Conservation (phyloP, 1,140 invertebrate species). For the Chionoecetes opilio region DNA sequence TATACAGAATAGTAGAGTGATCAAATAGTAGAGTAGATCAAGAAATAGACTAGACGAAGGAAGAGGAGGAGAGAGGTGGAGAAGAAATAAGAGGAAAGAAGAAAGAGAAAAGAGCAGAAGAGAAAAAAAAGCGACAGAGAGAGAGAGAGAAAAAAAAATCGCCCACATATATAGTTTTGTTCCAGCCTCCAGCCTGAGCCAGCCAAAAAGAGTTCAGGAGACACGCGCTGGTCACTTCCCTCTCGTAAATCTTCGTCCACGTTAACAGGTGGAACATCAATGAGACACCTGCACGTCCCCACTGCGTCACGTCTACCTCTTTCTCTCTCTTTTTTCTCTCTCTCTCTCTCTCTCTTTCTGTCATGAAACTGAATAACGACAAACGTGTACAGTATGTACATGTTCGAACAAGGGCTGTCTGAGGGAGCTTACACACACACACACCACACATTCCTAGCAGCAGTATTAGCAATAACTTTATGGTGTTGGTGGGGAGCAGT, state of each 20-base stretch:
- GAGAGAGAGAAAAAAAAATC: too few species aligned
- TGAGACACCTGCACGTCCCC: background rate
- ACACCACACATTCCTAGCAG: conserved; percentile 36
- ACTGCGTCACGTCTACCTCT: background rate
- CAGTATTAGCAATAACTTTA: background rate
- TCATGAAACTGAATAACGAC: background rate
- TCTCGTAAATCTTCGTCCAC: conserved; percentile 7
- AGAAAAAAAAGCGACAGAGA: too few species aligned
- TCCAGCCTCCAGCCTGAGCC: background rate
- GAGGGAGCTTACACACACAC: too few species aligned
- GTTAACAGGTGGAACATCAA: background rate
- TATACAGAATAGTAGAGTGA: background rate
- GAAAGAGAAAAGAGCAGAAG: too few species aligned
- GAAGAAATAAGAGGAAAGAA: too few species aligned
- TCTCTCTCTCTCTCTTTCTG: background rate
- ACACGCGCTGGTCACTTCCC: background rate
- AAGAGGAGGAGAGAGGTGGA: too few species aligned
- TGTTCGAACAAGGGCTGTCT: background rate
- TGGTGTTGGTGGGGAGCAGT: background rate
- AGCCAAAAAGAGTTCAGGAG: background rate
- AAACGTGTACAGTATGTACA: too few species aligned
- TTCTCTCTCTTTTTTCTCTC: background rate
- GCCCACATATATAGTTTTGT: background rate
- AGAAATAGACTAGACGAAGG: too few species aligned
- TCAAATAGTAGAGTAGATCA: too few species aligned